A percentile compares a stretch with the other conserved stretches of the same genome.
These are phyloP conservation scores for Drosophila meridionalis DNA, from an alignment of 2,888 invertebrate species.

Conservation along the genomic window DNA sequence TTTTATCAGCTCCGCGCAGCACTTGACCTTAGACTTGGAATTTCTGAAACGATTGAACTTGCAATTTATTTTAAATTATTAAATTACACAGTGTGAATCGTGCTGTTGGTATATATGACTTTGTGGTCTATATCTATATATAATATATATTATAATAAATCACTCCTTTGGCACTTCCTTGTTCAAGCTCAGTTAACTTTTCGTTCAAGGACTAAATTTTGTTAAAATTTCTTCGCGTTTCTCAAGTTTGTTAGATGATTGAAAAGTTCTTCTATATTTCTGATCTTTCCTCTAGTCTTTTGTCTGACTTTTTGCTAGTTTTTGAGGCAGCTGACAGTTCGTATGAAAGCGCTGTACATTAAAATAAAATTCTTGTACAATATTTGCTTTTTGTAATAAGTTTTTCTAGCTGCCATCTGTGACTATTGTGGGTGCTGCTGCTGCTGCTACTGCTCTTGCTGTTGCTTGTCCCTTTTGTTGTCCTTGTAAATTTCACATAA, in stretches of 20 bases:
- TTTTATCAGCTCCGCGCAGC: neutral
- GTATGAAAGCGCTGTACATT: constrained; percentile 39
- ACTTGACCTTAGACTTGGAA: neutral
- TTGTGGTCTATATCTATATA: neutral
- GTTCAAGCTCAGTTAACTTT: too few species aligned
- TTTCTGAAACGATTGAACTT: neutral
- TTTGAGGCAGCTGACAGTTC: constrained; percentile 14
- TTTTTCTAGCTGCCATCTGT: constrained; percentile 59
- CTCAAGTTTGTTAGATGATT: neutral
- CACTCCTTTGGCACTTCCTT: neutral
- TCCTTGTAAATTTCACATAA: constrained; percentile 77
- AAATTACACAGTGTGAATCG: neutral
- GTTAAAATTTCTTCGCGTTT: neutral
- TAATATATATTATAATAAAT: neutral
- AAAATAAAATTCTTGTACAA: constrained; percentile 63
- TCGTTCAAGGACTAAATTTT: neutral
- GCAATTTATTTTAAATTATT: neutral
- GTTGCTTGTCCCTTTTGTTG: constrained; percentile 58
- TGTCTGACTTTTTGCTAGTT: neutral
- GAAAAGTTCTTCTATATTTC: neutral
- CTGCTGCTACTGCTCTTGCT: constrained; percentile 21
- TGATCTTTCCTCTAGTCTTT: neutral
- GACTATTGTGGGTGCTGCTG: constrained; percentile 26
- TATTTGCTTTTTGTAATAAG: constrained; percentile 73
- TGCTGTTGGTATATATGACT: neutral